Conservation (phyloP, 1,140 invertebrate species). For the Trinorchestia longiramus region DNA sequence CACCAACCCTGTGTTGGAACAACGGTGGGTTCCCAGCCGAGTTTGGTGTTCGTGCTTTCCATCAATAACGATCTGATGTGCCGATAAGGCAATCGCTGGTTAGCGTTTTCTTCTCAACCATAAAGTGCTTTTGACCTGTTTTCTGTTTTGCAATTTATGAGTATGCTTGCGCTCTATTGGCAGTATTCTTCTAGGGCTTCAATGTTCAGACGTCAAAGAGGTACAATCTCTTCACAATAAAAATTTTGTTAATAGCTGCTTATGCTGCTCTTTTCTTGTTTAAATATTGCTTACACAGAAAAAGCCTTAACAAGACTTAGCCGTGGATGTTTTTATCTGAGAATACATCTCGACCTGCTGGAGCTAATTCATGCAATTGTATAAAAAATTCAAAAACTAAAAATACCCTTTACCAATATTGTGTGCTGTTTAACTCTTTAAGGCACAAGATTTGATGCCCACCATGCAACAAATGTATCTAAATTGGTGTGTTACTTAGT, state of each 20-base stretch:
- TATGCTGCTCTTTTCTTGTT: background rate
- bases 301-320: too few relatives aligned
- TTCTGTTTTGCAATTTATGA: background rate
- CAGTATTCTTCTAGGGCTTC: background rate
- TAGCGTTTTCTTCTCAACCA: slow-evolving; percentile 1
- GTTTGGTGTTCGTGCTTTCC: slow-evolving; percentile 44
- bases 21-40: background rate
- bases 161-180: background rate
- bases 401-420: too few relatives aligned
- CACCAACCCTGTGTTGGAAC: too few relatives aligned
- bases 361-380: too few relatives aligned
- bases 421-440: too few relatives aligned
- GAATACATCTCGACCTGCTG: too few relatives aligned
- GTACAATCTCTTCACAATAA: background rate
- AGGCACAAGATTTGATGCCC: too few relatives aligned
- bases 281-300: background rate
- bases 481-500: too few relatives aligned
- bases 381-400: too few relatives aligned
- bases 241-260: background rate
- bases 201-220: background rate
- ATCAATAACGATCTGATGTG: slow-evolving; percentile 1
- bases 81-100: slow-evolving; percentile 8
- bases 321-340: too few relatives aligned
- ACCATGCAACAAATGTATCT: too few relatives aligned
- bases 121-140: slow-evolving; percentile 33